Base-by-base conservation (phyloP, 2,888 invertebrate species). In the Ethmia dodecea region DNA sequence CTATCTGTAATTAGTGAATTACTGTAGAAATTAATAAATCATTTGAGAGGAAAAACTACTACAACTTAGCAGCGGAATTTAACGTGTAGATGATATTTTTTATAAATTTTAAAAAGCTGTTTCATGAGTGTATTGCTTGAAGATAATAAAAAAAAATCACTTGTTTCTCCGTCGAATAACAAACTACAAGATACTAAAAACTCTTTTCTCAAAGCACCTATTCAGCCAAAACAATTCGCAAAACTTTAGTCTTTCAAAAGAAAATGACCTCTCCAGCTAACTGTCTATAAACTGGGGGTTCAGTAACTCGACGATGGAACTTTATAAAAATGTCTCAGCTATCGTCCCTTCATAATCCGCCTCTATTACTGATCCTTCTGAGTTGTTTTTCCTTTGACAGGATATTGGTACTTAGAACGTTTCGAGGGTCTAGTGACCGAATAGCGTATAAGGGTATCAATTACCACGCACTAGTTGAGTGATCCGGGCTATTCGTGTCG, bases 401-500 rank as follows among this genome's bases (percentile, higher is more conserved):
- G 11, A 6, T 10, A 11, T 6, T 12, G 26, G 26, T 12, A 10
- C 26, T 26, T 26, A 26, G 11, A 12, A 22, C 22, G 26, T 12
- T 26, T 12, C 6, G 12, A 26, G 26, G 10, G 6, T 26, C 10
- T 11, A 26, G 11, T 11, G 26, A 40, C 47, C 37, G 52, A 50
- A 50, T 49, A 36, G 46, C 47, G 45, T 55, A 51, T 65, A 60
- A 55, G 65, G 47, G 55, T 52, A 67, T 64, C 66, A 67, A 66
- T 65, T 69, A 61, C 45, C 42, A 50, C 42, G 55, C 46, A 47
- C 43, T 44, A 45, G 52, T 52, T 54, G 60, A 61, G 56, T 60
- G 60, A 64, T 64, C 60, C 52, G 58, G 55, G 60, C 51, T 60
- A 58, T 66, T 65, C 58, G 47, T 52, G 55, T 55, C 52, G 54